phyloP scores from a whole-genome alignment of 2,888 invertebrate species.

The Phyllotreta cruciferae region DNA sequence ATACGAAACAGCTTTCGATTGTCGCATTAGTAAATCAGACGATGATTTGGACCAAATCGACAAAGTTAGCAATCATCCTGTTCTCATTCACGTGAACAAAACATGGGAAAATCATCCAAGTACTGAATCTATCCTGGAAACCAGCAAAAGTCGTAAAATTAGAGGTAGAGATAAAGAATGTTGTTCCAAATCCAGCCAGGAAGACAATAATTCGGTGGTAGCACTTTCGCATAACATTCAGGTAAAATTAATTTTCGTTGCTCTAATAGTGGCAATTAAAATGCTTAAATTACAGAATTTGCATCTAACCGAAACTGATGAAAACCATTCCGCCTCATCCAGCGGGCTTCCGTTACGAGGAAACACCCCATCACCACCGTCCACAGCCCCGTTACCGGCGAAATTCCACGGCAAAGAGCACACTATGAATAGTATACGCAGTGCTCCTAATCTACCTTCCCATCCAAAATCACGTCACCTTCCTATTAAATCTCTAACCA shows the following conservation, averaged over 20 bases:
- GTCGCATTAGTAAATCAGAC: constrained; percentile 82
- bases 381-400: constrained; percentile 82
- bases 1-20: constrained; percentile 90
- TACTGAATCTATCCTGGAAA: constrained; percentile 46
- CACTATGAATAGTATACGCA: constrained; percentile 79
- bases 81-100: constrained; percentile 67
- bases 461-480: constrained; percentile 73
- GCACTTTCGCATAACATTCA: constrained; percentile 59
- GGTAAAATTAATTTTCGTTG: constrained; percentile 51
- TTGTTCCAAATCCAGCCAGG: constrained; percentile 67
- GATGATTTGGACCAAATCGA: constrained; percentile 83
- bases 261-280: background rate
- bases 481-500: constrained; percentile 73
- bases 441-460: constrained; percentile 79
- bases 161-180: constrained; percentile 53
- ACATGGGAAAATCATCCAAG: constrained; percentile 49
- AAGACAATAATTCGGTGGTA: constrained; percentile 64
- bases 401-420: constrained; percentile 75
- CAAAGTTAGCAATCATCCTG: constrained; percentile 81
- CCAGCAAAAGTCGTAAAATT: constrained; percentile 60
- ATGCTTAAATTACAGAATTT: constrained; percentile 62
- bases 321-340: constrained; percentile 62
- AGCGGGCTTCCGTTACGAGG: constrained; percentile 72
- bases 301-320: constrained; percentile 66
- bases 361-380: constrained; percentile 83